Base-by-base conservation (phyloP, 2,888 invertebrate species). In the Biston stratarius region DNA sequence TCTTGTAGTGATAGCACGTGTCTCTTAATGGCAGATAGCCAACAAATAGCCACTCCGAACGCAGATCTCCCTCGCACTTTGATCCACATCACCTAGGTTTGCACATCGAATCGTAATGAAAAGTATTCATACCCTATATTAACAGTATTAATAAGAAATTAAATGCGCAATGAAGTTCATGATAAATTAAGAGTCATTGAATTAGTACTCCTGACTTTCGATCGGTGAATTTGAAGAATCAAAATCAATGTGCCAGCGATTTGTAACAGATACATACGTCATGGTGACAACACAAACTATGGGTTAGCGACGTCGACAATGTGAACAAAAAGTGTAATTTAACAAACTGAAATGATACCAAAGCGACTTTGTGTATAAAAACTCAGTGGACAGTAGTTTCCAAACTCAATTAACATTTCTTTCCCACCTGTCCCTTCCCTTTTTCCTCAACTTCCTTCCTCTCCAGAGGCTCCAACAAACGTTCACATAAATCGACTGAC, bases 401-500 rank as follows among this genome's bases (percentile, higher is more conserved):
- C 67, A 70, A 74, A 78, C 77, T 68, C 66, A 69, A 75, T 71
- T 72, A 76, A 76, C 67, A 64, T 73, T 74, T 73, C 69, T 74
- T 76, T 72, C 70, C 71, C 70, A 73, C 76, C 73, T 73, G 53
- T 51, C 68, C 73, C 73, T 77, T 75, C 67, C 73, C 61, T 70
- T 74, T 64, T 61, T 62, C 64, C 71, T 53, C 72, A 51, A 74
- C 69, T 74, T 72, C 69, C 67, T 71, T 38, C 61, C 61, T 70
- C 61, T 55, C 62, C 59, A 38, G 48, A 58, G 70, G 56, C 66
- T 48, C 71, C 73, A 74, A 70, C 69, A 78, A 77, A 74, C 74
- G 70, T 74, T 77, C 73, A 70, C 62, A 72, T 71, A 77, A 77
- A 73, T 81, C 80, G 83, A 86, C 86, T 87, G 83, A 90, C 92